Conservation (phyloP, 2,113 vertebrate genomes). For the Aspidoscelis tigris region DNA sequence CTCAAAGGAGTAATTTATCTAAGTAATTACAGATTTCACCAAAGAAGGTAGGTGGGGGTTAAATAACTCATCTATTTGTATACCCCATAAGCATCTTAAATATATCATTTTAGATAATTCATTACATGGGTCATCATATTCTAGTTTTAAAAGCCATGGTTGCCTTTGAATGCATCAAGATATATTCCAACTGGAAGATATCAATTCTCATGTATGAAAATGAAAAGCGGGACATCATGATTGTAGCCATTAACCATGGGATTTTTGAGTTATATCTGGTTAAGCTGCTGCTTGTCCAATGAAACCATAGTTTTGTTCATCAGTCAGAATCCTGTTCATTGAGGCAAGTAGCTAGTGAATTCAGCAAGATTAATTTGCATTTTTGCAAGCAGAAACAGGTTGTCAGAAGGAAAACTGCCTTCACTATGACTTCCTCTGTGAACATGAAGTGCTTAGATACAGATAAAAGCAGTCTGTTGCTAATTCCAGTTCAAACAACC, state of each 20-base stretch:
- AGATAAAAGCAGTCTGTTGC: too few species aligned
- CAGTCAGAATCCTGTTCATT: background rate
- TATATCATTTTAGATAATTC: background rate
- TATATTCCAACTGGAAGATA: background rate
- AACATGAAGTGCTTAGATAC: too few species aligned
- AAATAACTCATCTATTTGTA: slow-evolving; percentile 3
- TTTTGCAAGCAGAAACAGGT: background rate
- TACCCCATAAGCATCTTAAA: background rate
- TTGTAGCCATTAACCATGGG: background rate
- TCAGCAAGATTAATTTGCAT: background rate
- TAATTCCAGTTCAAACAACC: background rate
- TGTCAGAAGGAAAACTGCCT: too few species aligned
- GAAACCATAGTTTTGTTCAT: background rate
- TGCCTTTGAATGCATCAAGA: background rate
- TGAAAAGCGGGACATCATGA: background rate
- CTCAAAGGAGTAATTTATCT: background rate
- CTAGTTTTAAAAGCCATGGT: background rate
- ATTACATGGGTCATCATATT: background rate
- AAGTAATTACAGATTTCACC: slow-evolving; percentile 6
- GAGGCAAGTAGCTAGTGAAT: background rate
- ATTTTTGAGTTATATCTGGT: background rate
- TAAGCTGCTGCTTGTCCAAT: background rate
- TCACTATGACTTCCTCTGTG: too few species aligned
- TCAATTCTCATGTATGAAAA: background rate
- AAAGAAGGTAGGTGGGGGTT: background rate